These are phyloP conservation scores for Hippoglossus stenolepis DNA, from an alignment of 2,113 vertebrate genomes.

Conservation along the genomic window DNA sequence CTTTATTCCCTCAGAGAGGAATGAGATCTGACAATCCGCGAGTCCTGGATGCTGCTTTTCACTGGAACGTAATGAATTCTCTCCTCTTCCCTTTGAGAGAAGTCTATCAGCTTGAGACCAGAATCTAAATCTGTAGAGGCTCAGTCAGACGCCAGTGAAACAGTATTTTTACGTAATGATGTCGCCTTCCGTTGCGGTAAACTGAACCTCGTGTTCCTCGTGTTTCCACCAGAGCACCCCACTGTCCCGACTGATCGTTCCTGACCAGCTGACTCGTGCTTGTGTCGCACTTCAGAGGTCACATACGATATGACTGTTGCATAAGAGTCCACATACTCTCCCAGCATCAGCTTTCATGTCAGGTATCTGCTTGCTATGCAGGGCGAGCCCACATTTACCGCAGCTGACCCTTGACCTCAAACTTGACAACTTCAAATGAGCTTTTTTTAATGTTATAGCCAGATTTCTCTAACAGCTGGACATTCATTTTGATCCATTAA, in stretches of 20 bases:
- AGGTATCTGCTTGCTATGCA: conserved; percentile 32
- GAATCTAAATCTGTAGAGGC: neutral
- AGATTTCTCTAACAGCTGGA: conserved; percentile 6
- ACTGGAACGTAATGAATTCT: neutral
- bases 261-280: conserved; percentile 7
- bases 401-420: conserved; percentile 32
- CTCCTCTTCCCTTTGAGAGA: conserved; percentile 1
- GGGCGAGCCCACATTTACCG: conserved; percentile 21
- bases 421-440: neutral
- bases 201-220: neutral
- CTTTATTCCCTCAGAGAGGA: conserved; percentile 26
- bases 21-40: neutral
- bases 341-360: conserved; percentile 15
- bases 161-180: neutral
- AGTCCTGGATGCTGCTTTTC: neutral
- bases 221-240: neutral
- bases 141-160: neutral
- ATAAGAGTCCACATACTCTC: conserved; percentile 15
- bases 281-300: conserved; percentile 1
- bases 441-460: neutral
- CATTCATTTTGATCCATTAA: conserved; percentile 18
- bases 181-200: neutral
- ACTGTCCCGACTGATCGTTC: neutral
- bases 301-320: conserved; percentile 26
- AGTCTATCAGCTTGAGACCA: neutral